Evolutionary conservation across 37 sponge, comb jelly and placozoan genomes (phyloP), one percentile per base, ranked within the genome.

Genomic region (Oscarella lobularis): DNA sequence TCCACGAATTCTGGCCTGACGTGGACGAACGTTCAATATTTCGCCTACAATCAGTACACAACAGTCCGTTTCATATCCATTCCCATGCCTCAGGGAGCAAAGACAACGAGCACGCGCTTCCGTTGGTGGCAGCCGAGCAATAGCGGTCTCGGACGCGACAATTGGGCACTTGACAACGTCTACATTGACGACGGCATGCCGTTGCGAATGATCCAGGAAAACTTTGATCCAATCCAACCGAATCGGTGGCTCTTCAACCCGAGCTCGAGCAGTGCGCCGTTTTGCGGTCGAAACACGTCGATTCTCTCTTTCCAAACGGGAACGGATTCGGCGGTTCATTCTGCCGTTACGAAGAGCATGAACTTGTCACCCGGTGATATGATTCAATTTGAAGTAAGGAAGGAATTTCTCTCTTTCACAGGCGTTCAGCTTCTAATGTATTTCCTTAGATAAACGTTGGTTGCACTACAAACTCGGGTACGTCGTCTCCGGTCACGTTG

Each of bases 41-140:
- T 30, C 71, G 33, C 29, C 29, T 4, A 68, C 71, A 4, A 68
- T 35, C 29, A 4, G 6, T 14, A 4, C 31, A 5, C 35, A 5
- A 68, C 71, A 4, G 31, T 5, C 29, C 29, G 29, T 5, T 20
- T 5, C 6, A 20, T 68, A 5, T 5, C 71, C 31, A 5, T 68
- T 68, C 29, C 31, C 6, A 32, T 68, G 6, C 6, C 71, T 5
- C 5, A 5, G 29, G 71, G 35, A 4, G 31, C 31, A 4, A 5
- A 68, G 71, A 20, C 5, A 5, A 20, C 71, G 6, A 35, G 35
- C 4, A 35, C 33, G 6, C 71, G 71, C 31, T 68, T 68, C 31
- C 71, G 71, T 35, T 68, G 71, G 71, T 68, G 71, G 71, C 71
- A 68, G 71, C 71, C 71, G 33, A 14, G 29, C 6, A 68, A 68